Evolutionary conservation across 2,797 vertebrate species (phyloP).

Genomic region (Lophius americanus): DNA sequence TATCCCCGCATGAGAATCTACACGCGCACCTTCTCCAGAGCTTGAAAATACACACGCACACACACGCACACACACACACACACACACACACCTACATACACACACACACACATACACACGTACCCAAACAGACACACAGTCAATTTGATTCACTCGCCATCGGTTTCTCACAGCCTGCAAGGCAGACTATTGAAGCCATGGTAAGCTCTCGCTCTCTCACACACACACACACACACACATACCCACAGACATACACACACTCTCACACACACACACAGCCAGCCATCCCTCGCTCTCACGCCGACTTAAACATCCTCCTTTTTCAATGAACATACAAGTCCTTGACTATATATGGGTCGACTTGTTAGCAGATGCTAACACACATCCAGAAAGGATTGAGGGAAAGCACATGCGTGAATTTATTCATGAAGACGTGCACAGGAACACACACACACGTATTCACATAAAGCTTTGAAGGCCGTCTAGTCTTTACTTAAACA

Average conservation of each 20-base stretch:
- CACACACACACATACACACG: constrained; percentile 19
- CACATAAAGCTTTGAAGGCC: constrained; percentile 37
- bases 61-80: constrained; percentile 35
- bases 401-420: constrained; percentile 14
- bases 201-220: constrained; percentile 10
- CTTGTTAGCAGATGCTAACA: constrained; percentile 10
- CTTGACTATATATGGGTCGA: constrained; percentile 13
- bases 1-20: constrained; percentile 69
- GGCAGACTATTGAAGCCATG: constrained; percentile 51
- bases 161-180: constrained; percentile 48
- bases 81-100: constrained; percentile 21
- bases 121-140: background rate
- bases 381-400: background rate
- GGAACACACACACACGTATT: constrained; percentile 3
- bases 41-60: too few relatives aligned
- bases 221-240: constrained; percentile 21
- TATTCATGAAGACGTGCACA: constrained; percentile 22
- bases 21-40: background rate
- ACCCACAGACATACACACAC: constrained; percentile 13
- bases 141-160: constrained; percentile 59
- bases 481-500: constrained; percentile 52
- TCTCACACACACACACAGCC: constrained; percentile 8
- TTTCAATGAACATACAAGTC: constrained; percentile 43
- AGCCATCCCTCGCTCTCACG: constrained; percentile 26
- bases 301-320: constrained; percentile 53